Evolutionary conservation across 2,113 vertebrate genomes (phyloP), one percentile per base, ranked within the genome.

Genomic region (Coptodon rendalli): DNA sequence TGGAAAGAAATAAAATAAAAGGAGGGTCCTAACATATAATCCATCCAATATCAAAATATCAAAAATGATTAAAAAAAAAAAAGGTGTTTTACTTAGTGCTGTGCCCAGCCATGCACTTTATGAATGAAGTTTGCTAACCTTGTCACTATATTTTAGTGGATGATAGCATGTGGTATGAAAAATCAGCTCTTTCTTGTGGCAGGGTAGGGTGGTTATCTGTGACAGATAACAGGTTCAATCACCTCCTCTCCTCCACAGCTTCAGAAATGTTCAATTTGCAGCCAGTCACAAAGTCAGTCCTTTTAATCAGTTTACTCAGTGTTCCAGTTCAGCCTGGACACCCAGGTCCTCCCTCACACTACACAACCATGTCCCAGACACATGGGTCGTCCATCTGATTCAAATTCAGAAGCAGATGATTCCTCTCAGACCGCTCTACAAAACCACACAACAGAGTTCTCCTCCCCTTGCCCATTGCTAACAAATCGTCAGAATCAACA

Each of bases 241-340:
- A 36, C 31, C 31, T 36, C 31, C 29, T 36, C 61, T n/a, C 31
- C 6, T 66, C 31, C 61, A 36, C 9, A 36, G 17, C 31, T 66
- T 66, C 61, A 38, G 16, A 66, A 66, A 38, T 40, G 68, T 22
- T 38, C 34, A 22, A 38, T 40, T 68, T 24, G 66, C 66, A 71
- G 38, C 38, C n/a, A 71, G 38, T 71, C 2, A 43, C 38, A 43
- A 24, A 71, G 38, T 24, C 0, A 2, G 66, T 0, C 66, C 36
- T 40, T 71, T 40, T 71, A 71, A 71, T 71, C 12, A 71, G n/a
- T 71, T 24, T 71, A 71, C 24, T 24, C 36, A 40, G 36, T 24
- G 63, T 66, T 66, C 61, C 61, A 66, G 61, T 66, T 36, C 31
- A 34, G 9, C 16, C 29, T 66, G 61, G 31, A 36, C 31, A 5